Evolutionary conservation across 2,888 invertebrate species (phyloP).

Genomic region (Aphelenchoides bicaudatus): DNA sequence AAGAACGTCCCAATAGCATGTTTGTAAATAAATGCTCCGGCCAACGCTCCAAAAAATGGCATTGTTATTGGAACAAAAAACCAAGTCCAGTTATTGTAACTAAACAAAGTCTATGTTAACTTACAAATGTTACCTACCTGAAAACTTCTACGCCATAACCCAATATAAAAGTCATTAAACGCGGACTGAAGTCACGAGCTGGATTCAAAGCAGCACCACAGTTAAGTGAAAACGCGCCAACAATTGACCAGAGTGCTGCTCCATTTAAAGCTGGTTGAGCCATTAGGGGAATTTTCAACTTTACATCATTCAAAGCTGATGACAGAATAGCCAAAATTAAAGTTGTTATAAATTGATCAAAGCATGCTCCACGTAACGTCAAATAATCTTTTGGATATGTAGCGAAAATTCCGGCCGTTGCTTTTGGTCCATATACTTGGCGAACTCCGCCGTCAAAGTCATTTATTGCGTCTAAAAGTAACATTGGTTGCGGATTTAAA

Average conservation of each 20-base stretch:
- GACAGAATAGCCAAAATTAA: constrained; percentile 46
- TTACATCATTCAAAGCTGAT: constrained; percentile 42
- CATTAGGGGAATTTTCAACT: constrained; percentile 41
- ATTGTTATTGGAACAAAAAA: constrained; percentile 15
- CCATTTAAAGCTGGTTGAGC: constrained; percentile 47
- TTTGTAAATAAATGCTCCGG: constrained; percentile 16
- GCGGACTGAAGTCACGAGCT: constrained; percentile 55
- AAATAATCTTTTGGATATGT: constrained; percentile 64
- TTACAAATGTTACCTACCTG: constrained; percentile 34
- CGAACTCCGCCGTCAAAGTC: constrained; percentile 60
- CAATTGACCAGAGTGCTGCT: constrained; percentile 46
- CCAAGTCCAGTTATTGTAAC: constrained; percentile 20
- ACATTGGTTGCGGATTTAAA: too few species aligned
- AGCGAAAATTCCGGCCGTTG: constrained; percentile 65
- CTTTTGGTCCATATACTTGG: constrained; percentile 41
- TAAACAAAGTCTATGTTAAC: too few species aligned
- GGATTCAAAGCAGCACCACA: constrained; percentile 51
- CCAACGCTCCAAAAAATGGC: constrained; percentile 15
- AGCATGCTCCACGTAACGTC: constrained; percentile 60
- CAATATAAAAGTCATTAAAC: constrained; percentile 47
- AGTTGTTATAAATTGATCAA: constrained; percentile 61
- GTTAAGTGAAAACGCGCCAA: constrained; percentile 28
- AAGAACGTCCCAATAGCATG: constrained; percentile 3
- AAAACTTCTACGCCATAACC: constrained; percentile 47
- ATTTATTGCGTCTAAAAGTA: constrained; percentile 37